Percentiles rank a stretch among this genome's conserved stretches.
Evolutionary conservation across 2,113 vertebrate genomes (phyloP).

Genomic region (Neolamprologus falcicula): DNA sequence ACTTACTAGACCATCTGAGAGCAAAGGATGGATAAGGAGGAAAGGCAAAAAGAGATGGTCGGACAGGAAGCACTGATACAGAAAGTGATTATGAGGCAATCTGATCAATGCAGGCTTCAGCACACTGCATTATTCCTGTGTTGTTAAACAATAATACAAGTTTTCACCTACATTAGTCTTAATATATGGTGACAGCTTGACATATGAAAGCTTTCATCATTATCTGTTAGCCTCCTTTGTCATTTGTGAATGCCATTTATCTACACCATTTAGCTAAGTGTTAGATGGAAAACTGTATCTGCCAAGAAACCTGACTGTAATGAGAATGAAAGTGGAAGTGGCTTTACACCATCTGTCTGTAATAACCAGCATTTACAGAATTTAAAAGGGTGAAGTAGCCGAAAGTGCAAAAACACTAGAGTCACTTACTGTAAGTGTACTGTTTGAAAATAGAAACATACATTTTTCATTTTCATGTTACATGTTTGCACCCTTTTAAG

Average conservation of each 20-base stretch:
- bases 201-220: background rate
- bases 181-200: background rate
- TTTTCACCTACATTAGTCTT: background rate
- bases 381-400: background rate
- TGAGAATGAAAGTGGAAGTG: background rate
- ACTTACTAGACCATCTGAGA: background rate
- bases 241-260: background rate
- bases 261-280: background rate
- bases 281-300: background rate
- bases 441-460: background rate
- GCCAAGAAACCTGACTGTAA: background rate
- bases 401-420: background rate
- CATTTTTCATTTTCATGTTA: background rate
- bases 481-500: background rate
- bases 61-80: conserved; percentile 15
- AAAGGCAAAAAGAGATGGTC: background rate
- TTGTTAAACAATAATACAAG: background rate
- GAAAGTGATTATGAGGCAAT: conserved; percentile 8
- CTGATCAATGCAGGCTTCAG: background rate
- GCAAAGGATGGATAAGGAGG: background rate
- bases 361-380: background rate
- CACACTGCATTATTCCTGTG: background rate
- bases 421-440: background rate
- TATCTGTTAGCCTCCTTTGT: background rate
- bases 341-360: background rate